A percentile compares a stretch with the other conserved stretches of the same genome.
Evolutionary conservation across 23 tunicate genomes (phyloP).

Genomic region (Oikopleura dioica): DNA sequence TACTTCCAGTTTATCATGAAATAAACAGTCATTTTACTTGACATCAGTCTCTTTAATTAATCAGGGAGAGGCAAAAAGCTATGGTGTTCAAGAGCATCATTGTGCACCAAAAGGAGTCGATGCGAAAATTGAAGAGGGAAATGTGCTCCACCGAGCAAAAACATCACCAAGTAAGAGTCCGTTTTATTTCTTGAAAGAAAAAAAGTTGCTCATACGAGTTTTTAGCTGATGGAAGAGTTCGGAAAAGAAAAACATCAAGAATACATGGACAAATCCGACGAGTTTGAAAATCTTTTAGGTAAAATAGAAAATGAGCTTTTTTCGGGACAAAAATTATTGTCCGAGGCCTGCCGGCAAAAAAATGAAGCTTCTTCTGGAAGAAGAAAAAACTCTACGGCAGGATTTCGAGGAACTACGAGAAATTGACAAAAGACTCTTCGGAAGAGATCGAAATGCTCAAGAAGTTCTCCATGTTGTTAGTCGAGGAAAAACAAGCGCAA

Average conservation of each 20-base stretch:
- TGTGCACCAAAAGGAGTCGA: no score
- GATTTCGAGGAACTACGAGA: conserved; percentile 25
- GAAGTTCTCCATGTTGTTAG: conserved; percentile 34
- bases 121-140: conserved; percentile 30
- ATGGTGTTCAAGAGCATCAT: no score
- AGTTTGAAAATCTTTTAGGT: conserved; percentile 55
- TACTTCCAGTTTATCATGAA: no score
- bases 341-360: conserved; percentile 52
- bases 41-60: no score
- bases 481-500: conserved; percentile 70
- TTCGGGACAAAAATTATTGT: neutral
- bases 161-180: conserved; percentile 28
- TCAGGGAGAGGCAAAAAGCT: no score
- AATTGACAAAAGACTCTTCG: no score
- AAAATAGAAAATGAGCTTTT: neutral
- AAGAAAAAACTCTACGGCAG: conserved; percentile 30
- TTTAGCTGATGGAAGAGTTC: conserved; percentile 21
- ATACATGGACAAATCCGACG: conserved; percentile 55
- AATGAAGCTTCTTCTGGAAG: conserved; percentile 25
- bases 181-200: no score
- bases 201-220: no score
- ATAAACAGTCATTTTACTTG: no score
- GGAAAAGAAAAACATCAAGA: conserved; percentile 62
- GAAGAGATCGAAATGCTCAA: no score
- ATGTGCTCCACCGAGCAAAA: conserved; percentile 28